Evolutionary conservation across 30 jellyfish, hydroid and myxozoan genomes (phyloP).

Genomic region (Pelagia noctiluca): DNA sequence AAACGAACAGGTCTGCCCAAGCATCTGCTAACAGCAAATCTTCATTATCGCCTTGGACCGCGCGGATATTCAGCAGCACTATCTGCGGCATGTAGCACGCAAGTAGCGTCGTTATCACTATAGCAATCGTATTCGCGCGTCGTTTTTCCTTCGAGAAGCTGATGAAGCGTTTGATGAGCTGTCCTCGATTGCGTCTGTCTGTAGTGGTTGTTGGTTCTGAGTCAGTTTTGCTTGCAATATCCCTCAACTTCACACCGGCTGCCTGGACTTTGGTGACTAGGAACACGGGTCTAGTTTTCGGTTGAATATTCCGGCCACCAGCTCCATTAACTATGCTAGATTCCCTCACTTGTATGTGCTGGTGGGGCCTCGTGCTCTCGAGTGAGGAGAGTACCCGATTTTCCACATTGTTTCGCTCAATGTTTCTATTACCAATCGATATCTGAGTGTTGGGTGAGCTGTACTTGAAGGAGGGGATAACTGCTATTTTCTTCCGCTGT

Average conservation of each 20-base stretch:
- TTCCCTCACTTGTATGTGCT: too few relatives aligned
- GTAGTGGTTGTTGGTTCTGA: neutral
- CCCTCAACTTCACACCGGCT: too few relatives aligned
- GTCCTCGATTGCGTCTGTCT: neutral
- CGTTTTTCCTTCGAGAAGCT: slow-evolving; percentile 38
- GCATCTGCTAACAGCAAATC: slow-evolving; percentile 28
- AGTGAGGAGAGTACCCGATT: too few relatives aligned
- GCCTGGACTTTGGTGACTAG: too few relatives aligned
- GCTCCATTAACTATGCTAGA: too few relatives aligned
- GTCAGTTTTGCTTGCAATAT: neutral
- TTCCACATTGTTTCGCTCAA: too few relatives aligned
- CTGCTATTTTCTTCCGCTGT: slow-evolving; percentile 54
- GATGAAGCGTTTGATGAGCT: slow-evolving; percentile 17
- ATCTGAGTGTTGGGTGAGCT: too few relatives aligned
- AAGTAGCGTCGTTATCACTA: slow-evolving; percentile 35
- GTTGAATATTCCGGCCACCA: too few relatives aligned
- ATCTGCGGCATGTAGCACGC: slow-evolving; percentile 66
- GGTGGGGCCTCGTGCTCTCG: too few relatives aligned
- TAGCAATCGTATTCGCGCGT: slow-evolving; percentile 61
- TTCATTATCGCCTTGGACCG: slow-evolving; percentile 40
- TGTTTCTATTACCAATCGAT: too few relatives aligned
- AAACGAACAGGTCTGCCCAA: slow-evolving; percentile 73
- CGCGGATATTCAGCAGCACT: slow-evolving; percentile 44
- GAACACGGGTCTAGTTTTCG: too few relatives aligned
- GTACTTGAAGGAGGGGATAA: neutral